These are phyloP conservation scores for Cybosia mesomella DNA, from an alignment of 2,888 invertebrate species.

Conservation along the genomic window DNA sequence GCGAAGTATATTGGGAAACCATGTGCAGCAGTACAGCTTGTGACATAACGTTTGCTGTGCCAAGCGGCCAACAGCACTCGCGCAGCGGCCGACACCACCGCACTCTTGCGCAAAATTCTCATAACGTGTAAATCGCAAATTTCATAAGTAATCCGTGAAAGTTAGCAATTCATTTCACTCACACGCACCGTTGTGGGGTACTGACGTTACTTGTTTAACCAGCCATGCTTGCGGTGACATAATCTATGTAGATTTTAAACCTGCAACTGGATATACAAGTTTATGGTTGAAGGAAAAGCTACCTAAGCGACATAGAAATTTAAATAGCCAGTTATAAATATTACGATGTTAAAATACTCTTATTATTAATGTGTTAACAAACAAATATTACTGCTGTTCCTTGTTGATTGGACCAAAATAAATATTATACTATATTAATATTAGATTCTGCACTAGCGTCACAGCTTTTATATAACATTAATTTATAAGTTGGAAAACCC, in stretches of 20 bases:
- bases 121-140: conserved; percentile 78
- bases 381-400: neutral
- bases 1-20: conserved; percentile 44
- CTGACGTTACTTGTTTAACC: conserved; percentile 60
- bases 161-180: conserved; percentile 74
- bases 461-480: too few species aligned
- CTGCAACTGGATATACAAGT: conserved; percentile 10
- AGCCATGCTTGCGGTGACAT: conserved; percentile 54
- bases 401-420: too few species aligned
- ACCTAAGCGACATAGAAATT: neutral
- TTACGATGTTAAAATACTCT: conserved; percentile 5
- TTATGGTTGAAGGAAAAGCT: conserved; percentile 23
- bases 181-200: conserved; percentile 52
- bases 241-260: conserved; percentile 49
- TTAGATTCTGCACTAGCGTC: too few species aligned
- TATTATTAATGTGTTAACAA: neutral
- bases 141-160: conserved; percentile 83
- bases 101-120: conserved; percentile 58
- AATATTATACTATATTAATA: too few species aligned
- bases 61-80: conserved; percentile 27
- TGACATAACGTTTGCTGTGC: conserved; percentile 50
- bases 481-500: too few species aligned
- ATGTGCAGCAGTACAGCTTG: conserved; percentile 50
- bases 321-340: conserved; percentile 20
- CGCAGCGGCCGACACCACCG: conserved; percentile 38